Base-by-base conservation (phyloP, 1,140 invertebrate species). In the Lordiphosa stackelbergi region DNA sequence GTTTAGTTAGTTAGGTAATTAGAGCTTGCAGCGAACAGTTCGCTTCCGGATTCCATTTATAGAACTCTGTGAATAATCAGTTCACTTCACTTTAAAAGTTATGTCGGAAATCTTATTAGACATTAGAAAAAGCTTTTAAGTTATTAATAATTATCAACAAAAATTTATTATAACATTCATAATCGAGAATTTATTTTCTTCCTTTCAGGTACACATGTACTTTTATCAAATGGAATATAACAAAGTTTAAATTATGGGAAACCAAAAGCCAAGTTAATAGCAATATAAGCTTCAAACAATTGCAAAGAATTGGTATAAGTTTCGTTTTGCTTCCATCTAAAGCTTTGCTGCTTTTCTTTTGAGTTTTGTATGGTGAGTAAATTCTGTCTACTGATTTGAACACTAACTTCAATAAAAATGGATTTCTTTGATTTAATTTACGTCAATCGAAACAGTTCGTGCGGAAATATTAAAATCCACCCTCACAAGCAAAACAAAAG, bases 401-500 rank as follows among this genome's bases (percentile, higher is more conserved):
- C 34, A 22, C 19, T 45, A 13, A 41, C 51, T 51, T 37, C 40
- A 45, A 49, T 62, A 42, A 6, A 28, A 45, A 13, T 43, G 41
- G 56, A 63, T 68, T 58, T 28, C 52, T 49, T 48, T 52, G n/a
- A 81, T 74, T 66, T 49, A 7, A 57, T 68, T 71, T 55, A 52
- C 66, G 41, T 42, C 49, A 37, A 16, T 34, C 36, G 19, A 38
- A 68, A 11, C 34, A 49, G 68, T 43, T 55, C 75, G 75, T 75
- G 71, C 63, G 46, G 24, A 81, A 79, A 61, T 75, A 69, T 79
- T 62, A 46, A 19, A 58, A 46, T 57, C 73, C 46, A 43, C 65
- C 55, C 70, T 49, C 57, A 34, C 38, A 41, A 31, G 24, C 12
- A 28, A 22, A 46, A 53, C 31, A 38, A 49, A 7, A 9, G 8